Conservation (phyloP, 1,140 invertebrate species). For the Drusus annulatus region DNA sequence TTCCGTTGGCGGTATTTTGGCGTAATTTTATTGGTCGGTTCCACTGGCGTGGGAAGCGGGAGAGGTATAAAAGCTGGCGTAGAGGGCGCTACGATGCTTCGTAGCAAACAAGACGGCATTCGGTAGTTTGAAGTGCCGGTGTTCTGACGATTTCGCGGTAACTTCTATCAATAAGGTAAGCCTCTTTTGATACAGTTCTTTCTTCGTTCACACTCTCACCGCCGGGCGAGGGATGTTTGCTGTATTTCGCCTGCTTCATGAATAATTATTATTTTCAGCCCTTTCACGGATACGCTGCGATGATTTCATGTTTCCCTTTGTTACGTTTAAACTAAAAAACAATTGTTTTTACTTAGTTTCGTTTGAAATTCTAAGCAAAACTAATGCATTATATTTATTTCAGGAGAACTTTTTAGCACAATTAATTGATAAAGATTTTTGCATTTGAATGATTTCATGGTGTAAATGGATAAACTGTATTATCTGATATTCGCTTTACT, state of each 20-base stretch:
- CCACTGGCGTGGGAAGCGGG: slow-evolving; percentile 46
- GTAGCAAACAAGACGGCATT: slow-evolving; percentile 34
- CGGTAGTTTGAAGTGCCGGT: slow-evolving; percentile 40
- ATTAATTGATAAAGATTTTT: no score
- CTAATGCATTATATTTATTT: background rate
- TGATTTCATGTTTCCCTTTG: background rate
- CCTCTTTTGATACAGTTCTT: background rate
- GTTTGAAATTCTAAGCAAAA: background rate
- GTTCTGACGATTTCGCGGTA: slow-evolving; percentile 33
- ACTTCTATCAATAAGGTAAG: slow-evolving; percentile 37
- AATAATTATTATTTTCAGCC: background rate
- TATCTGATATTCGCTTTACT: background rate
- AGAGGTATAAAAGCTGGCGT: slow-evolving; percentile 46
- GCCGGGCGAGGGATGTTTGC: background rate
- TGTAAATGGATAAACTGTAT: background rate
- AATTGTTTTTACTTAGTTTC: background rate
- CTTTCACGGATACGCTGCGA: background rate
- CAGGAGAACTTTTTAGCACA: background rate
- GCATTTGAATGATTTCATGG: background rate
- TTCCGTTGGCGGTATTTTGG: slow-evolving; percentile 46
- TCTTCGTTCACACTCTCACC: background rate
- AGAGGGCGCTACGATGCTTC: slow-evolving; percentile 43
- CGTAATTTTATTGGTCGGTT: slow-evolving; percentile 35
- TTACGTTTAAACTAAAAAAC: background rate
- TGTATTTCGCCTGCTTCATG: background rate